Base-by-base conservation (phyloP, 2,888 invertebrate species). In the Drosophila mulleri region DNA sequence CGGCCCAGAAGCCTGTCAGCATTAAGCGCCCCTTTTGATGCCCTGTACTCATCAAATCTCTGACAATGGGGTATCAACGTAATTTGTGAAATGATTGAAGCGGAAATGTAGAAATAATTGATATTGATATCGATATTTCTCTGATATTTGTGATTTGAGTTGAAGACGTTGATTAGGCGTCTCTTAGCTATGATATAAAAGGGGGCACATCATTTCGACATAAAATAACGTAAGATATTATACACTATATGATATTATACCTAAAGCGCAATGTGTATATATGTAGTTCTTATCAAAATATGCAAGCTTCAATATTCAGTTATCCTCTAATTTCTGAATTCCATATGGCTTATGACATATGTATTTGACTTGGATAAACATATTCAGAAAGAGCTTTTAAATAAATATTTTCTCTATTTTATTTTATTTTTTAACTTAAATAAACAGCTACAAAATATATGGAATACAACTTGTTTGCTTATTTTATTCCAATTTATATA, bases 1-100 rank as follows among this genome's bases (percentile, higher is more conserved):
- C 61, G 67, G 77, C 54, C 77, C 50, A 61, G 60, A 64, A 45
- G 73, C 62, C 71, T 70, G 79, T 83, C 82, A 75, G 72, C 69
- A 72, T 81, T 83, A 73, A 72, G 72, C 65, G 69, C 61, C 54
- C 67, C 65, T 20, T 48, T 42, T 67, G 29, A 29, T 65, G 56
- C 65, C 67, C 66, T 65, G 41, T 26, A 35, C 12, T n/a, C 41
- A 23, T 41, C n/a, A 32, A 35, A 20, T 16, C 16, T 0, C 0
- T 12, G 3, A 3, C 37, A 37, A 26, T 44, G 18, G 50, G 52
- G 37, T 52, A 42, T 18, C 42, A 35, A 2, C 26, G 16, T 9
- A 56, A 16, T 41, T 14, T 56, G 23, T 42, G 8, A 14, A 12
- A 1, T 7, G 39, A 41, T n/a, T 54, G 23, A 23, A 23, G 32